Base-by-base conservation (phyloP, 1,140 invertebrate species). In the Hylaeus volcanicus region DNA sequence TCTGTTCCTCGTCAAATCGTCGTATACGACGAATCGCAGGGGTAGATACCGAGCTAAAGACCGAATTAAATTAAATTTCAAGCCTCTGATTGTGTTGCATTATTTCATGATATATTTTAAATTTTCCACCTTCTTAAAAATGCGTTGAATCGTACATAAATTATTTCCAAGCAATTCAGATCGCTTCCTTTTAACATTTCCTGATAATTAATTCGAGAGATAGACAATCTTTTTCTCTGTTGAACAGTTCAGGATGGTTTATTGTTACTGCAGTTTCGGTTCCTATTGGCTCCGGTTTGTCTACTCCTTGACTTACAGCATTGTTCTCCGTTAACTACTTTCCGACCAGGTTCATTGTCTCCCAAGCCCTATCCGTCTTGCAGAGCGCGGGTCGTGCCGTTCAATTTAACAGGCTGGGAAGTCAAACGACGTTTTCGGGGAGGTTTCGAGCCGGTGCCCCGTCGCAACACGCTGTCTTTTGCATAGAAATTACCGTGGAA, bases 301-400 rank as follows among this genome's bases (percentile, higher is more conserved):
- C 26, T 45, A 1, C 15, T 8, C 6, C 26, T 11, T 14, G 55
- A 60, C 64, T 48, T 15, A 43, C 11, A 68, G 65, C n/a, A 12
- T 51, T 68, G 65, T 68, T 68, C 53, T 45, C 6, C 45, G 48
- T 51, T 68, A 68, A 68, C 65, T 68, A 51, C 65, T 68, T 68
- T 68, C 26, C 65, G n/a, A 68, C 65, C 53, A 53, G n/a, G 65
- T 68, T 68, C n/a, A n/a, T n/a, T 48, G 65, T 68, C 43, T 48
- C 43, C 11, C 14, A 6, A 65, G 5, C 14, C 15, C 45, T 37
- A 68, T 68, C 65, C 9, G 26, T 68, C 48, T 51, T 48, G n/a
- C 45, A 8, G n/a, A 37, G 15, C 26, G 8, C 14, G 15, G 65
- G 15, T 11, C 1, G 65, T 9, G 45, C 14, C 45, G 65, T 51